These are phyloP conservation scores for Pissodes strobi DNA, from an alignment of 1,140 invertebrate species.

Conservation along the genomic window DNA sequence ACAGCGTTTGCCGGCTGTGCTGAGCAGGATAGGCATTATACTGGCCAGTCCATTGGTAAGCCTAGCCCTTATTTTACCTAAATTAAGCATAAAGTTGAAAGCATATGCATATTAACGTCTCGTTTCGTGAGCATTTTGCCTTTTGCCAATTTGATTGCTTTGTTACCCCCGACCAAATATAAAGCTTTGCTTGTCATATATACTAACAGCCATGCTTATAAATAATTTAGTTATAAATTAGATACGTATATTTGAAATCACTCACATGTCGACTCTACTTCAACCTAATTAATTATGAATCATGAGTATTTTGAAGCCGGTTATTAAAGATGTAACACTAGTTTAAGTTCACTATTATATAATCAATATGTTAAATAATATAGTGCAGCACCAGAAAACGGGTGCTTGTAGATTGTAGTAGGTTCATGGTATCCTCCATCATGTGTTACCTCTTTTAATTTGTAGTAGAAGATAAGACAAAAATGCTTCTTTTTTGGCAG, in stretches of 20 bases:
- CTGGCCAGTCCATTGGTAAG: constrained; percentile 92
- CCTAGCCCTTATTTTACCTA: constrained; percentile 21
- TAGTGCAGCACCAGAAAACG: too few relatives aligned
- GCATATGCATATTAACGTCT: background rate
- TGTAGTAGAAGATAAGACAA: too few relatives aligned
- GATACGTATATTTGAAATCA: background rate
- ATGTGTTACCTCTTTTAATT: too few relatives aligned
- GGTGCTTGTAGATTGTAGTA: too few relatives aligned
- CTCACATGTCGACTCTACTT: too few relatives aligned
- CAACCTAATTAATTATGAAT: too few relatives aligned
- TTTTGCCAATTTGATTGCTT: constrained; percentile 16
- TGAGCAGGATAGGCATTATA: constrained; percentile 91
- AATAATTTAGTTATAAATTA: background rate
- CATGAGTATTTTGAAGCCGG: too few relatives aligned
- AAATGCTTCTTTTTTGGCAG: too few relatives aligned
- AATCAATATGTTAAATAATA: too few relatives aligned
- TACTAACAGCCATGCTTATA: constrained; percentile 20
- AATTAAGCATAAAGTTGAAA: constrained; percentile 11
- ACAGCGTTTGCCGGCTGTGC: constrained; percentile 87
- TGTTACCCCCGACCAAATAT: constrained; percentile 2
- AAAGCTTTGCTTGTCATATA: constrained; percentile 23
- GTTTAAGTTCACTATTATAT: too few relatives aligned
- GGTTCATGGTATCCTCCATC: too few relatives aligned
- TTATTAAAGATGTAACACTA: too few relatives aligned
- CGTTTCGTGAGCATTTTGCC: constrained; percentile 31